Evolutionary conservation across 1,140 invertebrate species (phyloP).

Genomic region (Ceratina australensis): DNA sequence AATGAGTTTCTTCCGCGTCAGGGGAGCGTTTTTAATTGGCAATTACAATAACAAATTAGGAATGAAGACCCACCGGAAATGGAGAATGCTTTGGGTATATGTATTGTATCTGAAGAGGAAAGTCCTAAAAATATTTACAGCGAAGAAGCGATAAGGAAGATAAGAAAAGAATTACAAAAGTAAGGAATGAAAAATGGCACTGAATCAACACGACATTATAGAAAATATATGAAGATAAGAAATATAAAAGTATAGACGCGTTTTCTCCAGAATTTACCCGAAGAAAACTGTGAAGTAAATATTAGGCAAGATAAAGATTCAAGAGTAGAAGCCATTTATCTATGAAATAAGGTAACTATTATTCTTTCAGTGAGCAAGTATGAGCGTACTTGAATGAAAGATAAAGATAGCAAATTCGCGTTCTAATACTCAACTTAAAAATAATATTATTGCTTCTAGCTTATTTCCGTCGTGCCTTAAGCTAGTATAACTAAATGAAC

Average conservation of each 20-base stretch:
- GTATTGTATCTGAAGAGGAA: background rate
- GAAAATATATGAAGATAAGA: background rate
- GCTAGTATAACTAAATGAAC: background rate
- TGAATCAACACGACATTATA: background rate
- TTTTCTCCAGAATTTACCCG: background rate
- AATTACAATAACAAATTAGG: too few species aligned
- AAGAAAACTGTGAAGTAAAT: constrained; percentile 7
- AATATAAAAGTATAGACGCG: background rate
- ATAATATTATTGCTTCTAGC: too few species aligned
- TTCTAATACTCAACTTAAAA: too few species aligned
- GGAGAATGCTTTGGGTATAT: background rate
- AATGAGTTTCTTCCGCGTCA: background rate
- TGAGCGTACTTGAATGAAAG: too few species aligned
- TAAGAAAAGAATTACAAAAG: background rate
- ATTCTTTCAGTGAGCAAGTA: background rate
- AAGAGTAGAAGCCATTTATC: background rate
- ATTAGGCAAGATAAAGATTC: background rate
- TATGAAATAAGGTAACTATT: background rate
- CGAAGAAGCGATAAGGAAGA: background rate
- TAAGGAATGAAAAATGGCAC: background rate
- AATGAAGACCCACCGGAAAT: too few species aligned
- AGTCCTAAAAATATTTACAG: background rate
- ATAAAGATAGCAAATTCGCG: too few species aligned
- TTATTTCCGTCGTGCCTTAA: background rate
- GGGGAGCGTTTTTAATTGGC: too few species aligned